phyloP scores from a whole-genome alignment of 2,113 vertebrate species.

The Carassius carassius region DNA sequence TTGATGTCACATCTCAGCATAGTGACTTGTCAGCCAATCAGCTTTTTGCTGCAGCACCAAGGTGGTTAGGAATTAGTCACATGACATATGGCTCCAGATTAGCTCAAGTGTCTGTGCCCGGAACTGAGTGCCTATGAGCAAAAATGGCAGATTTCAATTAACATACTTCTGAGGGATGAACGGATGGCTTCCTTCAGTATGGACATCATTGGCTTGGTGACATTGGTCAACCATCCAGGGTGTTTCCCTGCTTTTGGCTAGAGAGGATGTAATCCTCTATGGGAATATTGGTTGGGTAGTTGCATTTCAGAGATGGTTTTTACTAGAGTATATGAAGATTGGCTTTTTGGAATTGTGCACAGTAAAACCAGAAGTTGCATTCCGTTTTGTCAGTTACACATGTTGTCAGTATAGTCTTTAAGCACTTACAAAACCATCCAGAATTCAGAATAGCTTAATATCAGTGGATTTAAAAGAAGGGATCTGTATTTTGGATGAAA shows the following conservation, averaged over 20 bases:
- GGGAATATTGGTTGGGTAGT: no score
- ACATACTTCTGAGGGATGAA: not conserved
- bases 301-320: not conserved
- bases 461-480: conserved; percentile 6
- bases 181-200: not conserved
- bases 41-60: not conserved
- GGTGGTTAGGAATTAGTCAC: not conserved
- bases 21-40: not conserved
- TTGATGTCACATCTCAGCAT: not conserved
- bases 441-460: not conserved
- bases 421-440: not conserved
- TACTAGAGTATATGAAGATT: not conserved
- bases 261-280: not conserved
- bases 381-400: not conserved
- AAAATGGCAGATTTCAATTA: not conserved
- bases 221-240: not conserved
- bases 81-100: not conserved
- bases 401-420: not conserved
- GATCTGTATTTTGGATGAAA: conserved; percentile 30
- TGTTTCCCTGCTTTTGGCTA: not conserved
- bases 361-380: not conserved
- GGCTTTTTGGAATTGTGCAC: not conserved
- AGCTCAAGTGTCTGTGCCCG: not conserved
- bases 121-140: not conserved
- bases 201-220: not conserved